Evolutionary conservation across 2,113 vertebrate species (phyloP), one percentile per base, ranked within the genome.

Genomic region (Tetrao urogallus): DNA sequence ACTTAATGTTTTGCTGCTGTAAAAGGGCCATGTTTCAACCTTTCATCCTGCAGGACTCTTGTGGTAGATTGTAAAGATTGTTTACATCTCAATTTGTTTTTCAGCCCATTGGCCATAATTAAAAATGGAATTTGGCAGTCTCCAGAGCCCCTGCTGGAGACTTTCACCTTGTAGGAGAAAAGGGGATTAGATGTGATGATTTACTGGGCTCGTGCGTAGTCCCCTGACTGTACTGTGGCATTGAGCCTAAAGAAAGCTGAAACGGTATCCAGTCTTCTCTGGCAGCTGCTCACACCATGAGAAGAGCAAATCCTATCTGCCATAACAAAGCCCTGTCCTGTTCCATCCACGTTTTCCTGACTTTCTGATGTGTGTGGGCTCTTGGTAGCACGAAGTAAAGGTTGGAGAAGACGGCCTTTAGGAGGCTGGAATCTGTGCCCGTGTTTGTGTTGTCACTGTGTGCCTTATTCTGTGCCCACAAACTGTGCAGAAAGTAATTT

Each of bases 31-130:
- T 1, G 0, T 89, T 83, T 86, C 11, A 42, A 60, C 22, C 47
- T 80, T 56, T 43, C n/a, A 58, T 76, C 27, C 63, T 90, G 14
- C 48, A 65, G 45, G 65, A 82, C 24, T 89, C 64, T 27, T 71
- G 17, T 32, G 57, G 28, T 93, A 82, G 77, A 38, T 65, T 21
- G 13, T 48, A 30, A 64, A 32, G 13, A 45, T 78, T 94, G 80
- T 86, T 85, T 92, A 78, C 38, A 75, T 75, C 64, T 91, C 58
- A 79, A 58, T 95, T 90, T 86, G 89, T 82, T 90, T 86, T 48
- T 92, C 63, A 92, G 47, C 30, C 57, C 63, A 34, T 18, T 70
- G 30, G 19, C 64, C 7, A 1, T 74, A 94, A 94, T 90, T 92
- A 90, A 78, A 88, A 94, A 60, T 69, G 36, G 64, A 91, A 89